These are phyloP conservation scores for Eubucco bourcierii DNA, from an alignment of 2,113 vertebrate species.

Conservation along the genomic window DNA sequence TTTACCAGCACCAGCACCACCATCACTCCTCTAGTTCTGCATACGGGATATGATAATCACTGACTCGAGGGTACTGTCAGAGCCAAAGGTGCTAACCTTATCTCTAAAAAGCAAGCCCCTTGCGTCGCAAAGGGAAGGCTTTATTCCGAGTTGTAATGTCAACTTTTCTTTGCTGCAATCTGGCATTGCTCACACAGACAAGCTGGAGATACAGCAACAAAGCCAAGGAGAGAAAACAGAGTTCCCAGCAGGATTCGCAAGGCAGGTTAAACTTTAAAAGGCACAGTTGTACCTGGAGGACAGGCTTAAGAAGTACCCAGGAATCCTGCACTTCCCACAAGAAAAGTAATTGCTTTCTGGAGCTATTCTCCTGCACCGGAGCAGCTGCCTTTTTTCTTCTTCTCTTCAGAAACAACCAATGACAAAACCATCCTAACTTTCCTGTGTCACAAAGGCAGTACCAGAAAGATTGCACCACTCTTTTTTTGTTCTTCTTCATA, in stretches of 20 bases:
- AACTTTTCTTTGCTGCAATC: constrained; percentile 13
- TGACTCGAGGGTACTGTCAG: background rate
- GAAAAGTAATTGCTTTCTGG: constrained; percentile 51
- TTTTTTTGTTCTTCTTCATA: background rate
- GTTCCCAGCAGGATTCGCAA: constrained; percentile 24
- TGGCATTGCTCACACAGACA: background rate
- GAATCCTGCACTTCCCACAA: constrained; percentile 23
- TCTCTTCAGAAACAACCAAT: background rate
- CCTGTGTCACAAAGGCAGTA: background rate
- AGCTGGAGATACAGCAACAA: constrained; percentile 12
- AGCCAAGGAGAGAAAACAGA: constrained; percentile 13
- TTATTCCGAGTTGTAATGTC: background rate
- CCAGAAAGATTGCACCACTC: background rate
- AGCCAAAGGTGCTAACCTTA: background rate
- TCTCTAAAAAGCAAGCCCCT: background rate
- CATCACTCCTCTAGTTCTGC: background rate
- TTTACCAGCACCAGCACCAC: background rate
- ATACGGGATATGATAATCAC: background rate
- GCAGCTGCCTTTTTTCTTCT: background rate
- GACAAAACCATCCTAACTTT: background rate
- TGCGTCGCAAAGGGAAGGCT: background rate
- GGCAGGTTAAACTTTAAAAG: constrained; percentile 46
- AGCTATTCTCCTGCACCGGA: background rate
- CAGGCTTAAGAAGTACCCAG: constrained; percentile 29
- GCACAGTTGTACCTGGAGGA: constrained; percentile 40